Conservation (phyloP, 2,888 invertebrate species). For the Cerastis leucographa region DNA sequence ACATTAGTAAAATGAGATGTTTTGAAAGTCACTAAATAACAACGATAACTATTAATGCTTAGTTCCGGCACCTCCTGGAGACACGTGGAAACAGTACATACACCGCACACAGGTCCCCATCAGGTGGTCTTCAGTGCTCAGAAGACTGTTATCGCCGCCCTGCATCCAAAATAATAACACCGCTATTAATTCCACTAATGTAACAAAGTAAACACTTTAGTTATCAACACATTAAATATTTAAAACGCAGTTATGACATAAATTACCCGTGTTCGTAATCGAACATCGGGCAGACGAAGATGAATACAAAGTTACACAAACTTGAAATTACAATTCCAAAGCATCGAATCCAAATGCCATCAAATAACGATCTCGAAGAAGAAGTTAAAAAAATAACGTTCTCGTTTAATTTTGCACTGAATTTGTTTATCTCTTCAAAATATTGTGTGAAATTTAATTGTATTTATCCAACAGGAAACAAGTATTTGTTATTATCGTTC, state of each 20-base stretch:
- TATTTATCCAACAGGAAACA: slow-evolving; percentile 18
- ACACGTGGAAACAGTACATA: too few species aligned
- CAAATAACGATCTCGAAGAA: slow-evolving; percentile 10
- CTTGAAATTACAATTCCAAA: neutral
- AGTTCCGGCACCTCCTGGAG: neutral
- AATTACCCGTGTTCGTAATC: neutral
- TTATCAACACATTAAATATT: neutral
- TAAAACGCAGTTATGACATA: neutral
- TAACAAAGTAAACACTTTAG: neutral
- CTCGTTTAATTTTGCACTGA: slow-evolving; percentile 8
- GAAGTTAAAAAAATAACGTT: slow-evolving; percentile 8
- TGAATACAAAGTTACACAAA: neutral
- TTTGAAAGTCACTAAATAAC: neutral
- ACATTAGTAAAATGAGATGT: neutral
- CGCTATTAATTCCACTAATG: slow-evolving; percentile 13
- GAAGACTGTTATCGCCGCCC: too few species aligned
- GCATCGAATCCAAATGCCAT: neutral
- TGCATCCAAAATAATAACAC: neutral
- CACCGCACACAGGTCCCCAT: too few species aligned
- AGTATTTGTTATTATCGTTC: slow-evolving; percentile 8
- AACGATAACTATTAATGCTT: neutral
- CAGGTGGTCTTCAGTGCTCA: neutral
- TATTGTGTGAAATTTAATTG: neutral
- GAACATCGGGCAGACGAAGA: neutral
- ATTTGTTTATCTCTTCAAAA: slow-evolving; percentile 24